phyloP scores from a whole-genome alignment of 1,140 invertebrate species.

The Solenopsis fugax region DNA sequence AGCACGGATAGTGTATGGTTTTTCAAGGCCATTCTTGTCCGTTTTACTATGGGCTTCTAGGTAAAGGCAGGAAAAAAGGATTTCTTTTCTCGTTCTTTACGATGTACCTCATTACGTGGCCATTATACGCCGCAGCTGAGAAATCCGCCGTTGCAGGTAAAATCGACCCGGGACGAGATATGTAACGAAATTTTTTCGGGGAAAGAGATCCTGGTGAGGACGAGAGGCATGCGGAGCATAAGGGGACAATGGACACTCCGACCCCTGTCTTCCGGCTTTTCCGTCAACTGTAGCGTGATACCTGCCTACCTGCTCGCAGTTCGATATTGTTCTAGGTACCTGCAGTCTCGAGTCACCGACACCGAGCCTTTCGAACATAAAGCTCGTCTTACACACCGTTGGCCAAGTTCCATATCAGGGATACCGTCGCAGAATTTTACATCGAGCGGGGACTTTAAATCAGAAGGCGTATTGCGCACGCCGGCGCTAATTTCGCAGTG shows the following conservation, averaged over 20 bases:
- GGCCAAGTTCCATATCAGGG: background rate
- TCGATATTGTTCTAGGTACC: conserved; percentile 46
- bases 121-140: background rate
- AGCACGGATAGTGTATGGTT: background rate
- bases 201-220: background rate
- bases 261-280: conserved; percentile 58
- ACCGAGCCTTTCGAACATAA: background rate
- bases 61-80: background rate
- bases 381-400: background rate
- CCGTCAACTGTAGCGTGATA: conserved; percentile 46
- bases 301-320: conserved; percentile 35
- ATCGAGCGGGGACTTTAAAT: background rate
- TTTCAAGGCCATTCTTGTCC: background rate
- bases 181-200: conserved; percentile 62
- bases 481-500: background rate
- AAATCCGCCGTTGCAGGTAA: conserved; percentile 36
- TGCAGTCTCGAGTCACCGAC: conserved; percentile 35
- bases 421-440: background rate
- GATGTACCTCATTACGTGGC: conserved; percentile 26
- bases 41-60: background rate
- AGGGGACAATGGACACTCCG: conserved; percentile 61
- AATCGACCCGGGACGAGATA: background rate
- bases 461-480: background rate
- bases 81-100: conserved; percentile 14
- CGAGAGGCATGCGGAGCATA: background rate